Evolutionary conservation across 2,113 vertebrate genomes (phyloP).

Genomic region (Cephalopterus ornatus): DNA sequence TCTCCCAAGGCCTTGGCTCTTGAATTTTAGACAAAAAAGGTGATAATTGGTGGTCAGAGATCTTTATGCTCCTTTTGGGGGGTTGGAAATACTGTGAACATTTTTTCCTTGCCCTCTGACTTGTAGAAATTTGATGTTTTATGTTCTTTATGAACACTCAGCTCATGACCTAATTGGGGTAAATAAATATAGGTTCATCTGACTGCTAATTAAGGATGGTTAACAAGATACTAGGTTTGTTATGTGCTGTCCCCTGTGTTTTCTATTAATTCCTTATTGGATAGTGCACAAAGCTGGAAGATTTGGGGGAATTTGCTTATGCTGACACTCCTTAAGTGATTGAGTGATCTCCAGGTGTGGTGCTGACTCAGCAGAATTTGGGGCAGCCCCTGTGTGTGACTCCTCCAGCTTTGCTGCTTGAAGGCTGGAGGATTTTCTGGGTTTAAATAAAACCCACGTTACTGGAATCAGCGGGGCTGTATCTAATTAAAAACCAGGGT

Average conservation of each 20-base stretch:
- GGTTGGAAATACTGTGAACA: not conserved
- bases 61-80: not conserved
- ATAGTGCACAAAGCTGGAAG: not conserved
- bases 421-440: not conserved
- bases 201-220: not conserved
- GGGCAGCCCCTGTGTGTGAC: not conserved
- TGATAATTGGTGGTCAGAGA: not conserved
- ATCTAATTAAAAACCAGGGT: fast-evolving
- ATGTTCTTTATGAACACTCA: not conserved
- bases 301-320: not conserved
- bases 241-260: not conserved
- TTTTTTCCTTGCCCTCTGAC: not conserved
- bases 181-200: not conserved
- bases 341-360: not conserved
- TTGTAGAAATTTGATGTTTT: not conserved
- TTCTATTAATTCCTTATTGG: not conserved
- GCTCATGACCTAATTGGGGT: not conserved
- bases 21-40: not conserved
- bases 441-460: not conserved
- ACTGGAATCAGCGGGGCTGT: not conserved
- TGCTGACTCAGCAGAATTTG: fast-evolving
- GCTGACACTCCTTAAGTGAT: not conserved
- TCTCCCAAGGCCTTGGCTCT: not conserved
- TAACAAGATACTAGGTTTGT: not conserved
- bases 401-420: not conserved